Percentiles rank a stretch among this genome's conserved stretches.
Evolutionary conservation across 2,797 vertebrate genomes (phyloP).

Genomic region (Sus cebifrons): DNA sequence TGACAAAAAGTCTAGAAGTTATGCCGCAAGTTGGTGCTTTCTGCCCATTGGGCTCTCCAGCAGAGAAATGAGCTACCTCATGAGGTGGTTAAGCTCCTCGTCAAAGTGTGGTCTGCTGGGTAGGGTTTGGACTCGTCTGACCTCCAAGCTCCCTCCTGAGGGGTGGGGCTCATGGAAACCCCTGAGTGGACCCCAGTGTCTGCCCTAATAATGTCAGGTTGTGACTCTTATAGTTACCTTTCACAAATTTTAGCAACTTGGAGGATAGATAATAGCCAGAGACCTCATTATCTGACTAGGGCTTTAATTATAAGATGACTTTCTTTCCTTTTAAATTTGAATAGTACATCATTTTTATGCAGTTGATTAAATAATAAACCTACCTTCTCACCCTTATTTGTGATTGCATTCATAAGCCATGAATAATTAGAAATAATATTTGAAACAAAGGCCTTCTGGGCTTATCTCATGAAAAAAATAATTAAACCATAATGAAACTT

Average conservation of each 20-base stretch:
- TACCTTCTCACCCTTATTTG: slow-evolving; percentile 87
- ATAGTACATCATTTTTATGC: slow-evolving; percentile 83
- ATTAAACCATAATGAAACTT: slow-evolving; percentile 87
- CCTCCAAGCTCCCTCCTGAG: neutral
- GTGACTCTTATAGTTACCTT: slow-evolving; percentile 40
- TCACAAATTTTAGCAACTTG: slow-evolving; percentile 57
- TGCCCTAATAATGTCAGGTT: neutral
- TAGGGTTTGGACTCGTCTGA: neutral
- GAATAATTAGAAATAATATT: slow-evolving; percentile 90
- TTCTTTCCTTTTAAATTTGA: slow-evolving; percentile 84
- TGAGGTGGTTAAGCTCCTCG: neutral
- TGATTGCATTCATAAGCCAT: slow-evolving; percentile 86
- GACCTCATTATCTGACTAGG: slow-evolving; percentile 78
- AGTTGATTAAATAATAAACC: slow-evolving; percentile 85
- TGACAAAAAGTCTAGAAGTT: neutral
- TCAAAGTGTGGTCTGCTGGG: neutral
- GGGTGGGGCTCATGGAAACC: neutral
- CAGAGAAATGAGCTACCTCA: neutral
- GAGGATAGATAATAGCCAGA: slow-evolving; percentile 70
- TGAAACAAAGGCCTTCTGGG: slow-evolving; percentile 87
- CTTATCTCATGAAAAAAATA: slow-evolving; percentile 87
- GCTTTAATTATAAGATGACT: slow-evolving; percentile 79
- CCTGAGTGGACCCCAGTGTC: neutral
- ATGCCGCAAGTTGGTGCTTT: neutral
- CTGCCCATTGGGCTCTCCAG: neutral